phyloP scores from a whole-genome alignment of 2,797 vertebrate genomes.

The Anniella stebbinsi region DNA sequence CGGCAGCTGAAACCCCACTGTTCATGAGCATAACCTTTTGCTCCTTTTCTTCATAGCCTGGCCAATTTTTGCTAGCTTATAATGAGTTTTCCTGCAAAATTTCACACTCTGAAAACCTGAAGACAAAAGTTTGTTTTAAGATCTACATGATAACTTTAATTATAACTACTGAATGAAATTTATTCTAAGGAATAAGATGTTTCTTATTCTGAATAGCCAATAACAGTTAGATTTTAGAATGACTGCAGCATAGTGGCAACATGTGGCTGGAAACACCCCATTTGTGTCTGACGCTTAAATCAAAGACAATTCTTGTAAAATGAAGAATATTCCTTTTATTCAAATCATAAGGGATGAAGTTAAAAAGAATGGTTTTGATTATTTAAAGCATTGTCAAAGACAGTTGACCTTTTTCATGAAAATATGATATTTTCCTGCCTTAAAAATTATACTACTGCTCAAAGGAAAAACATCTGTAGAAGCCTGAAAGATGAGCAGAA shows the following conservation, averaged over 20 bases:
- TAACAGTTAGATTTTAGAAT: slow-evolving; percentile 29
- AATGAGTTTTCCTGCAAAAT: slow-evolving; percentile 25
- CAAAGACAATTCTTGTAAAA: slow-evolving; percentile 50
- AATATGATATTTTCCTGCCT: slow-evolving; percentile 59
- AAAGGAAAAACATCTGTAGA: slow-evolving; percentile 52
- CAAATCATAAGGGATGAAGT: slow-evolving; percentile 51
- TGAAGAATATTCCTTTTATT: slow-evolving; percentile 52
- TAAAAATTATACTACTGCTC: slow-evolving; percentile 59
- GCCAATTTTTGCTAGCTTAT: neutral
- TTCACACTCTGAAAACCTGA: slow-evolving; percentile 12
- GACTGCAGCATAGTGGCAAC: slow-evolving; percentile 22
- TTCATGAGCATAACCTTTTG: neutral
- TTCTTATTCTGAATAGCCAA: slow-evolving; percentile 27
- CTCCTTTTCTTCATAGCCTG: neutral
- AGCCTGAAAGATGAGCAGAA: slow-evolving; percentile 28
- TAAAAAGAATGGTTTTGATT: slow-evolving; percentile 59
- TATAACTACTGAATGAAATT: neutral
- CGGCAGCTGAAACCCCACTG: neutral
- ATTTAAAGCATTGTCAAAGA: slow-evolving; percentile 59
- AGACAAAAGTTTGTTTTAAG: neutral
- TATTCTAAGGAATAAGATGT: slow-evolving; percentile 7
- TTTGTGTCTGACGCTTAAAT: slow-evolving; percentile 54
- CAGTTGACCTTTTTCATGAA: slow-evolving; percentile 55
- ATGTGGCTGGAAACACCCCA: slow-evolving; percentile 24
- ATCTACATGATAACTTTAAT: slow-evolving; percentile 26